A percentile compares a stretch with the other conserved stretches of the same genome.
These are phyloP conservation scores for Luehdorfia chinensis DNA, from an alignment of 1,140 invertebrate genomes.

Conservation along the genomic window DNA sequence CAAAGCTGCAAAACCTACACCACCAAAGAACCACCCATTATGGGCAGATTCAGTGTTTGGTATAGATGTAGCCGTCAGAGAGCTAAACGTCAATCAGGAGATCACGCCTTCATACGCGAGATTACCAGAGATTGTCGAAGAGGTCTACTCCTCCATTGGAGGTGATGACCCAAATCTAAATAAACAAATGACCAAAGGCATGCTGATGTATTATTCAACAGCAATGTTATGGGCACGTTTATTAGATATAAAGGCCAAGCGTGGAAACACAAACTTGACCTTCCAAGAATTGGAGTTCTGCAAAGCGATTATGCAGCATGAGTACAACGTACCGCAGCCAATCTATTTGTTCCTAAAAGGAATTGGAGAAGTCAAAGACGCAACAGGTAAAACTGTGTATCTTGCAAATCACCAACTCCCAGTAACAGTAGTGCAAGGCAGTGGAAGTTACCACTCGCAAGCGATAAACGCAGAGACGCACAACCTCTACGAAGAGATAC, in stretches of 20 bases:
- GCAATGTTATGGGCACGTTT: neutral
- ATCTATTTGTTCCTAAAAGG: neutral
- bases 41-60: conserved; percentile 18
- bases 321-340: neutral
- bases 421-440: neutral
- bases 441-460: neutral
- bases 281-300: neutral
- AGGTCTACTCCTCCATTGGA: conserved; percentile 17
- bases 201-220: neutral
- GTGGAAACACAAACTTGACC: neutral
- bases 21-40: conserved; percentile 18
- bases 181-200: conserved; percentile 19
- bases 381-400: neutral
- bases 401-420: neutral
- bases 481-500: neutral
- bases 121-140: conserved; percentile 16
- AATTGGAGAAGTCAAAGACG: neutral
- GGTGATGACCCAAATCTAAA: conserved; percentile 14
- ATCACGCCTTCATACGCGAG: conserved; percentile 8
- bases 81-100: conserved; percentile 19
- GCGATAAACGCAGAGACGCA: neutral
- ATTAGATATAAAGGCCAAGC: neutral
- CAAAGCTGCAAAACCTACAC: conserved; percentile 17
- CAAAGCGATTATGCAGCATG: neutral
- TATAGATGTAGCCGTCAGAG: conserved; percentile 16